Evolutionary conservation across 1,140 invertebrate genomes (phyloP).

Genomic region (Heliconius himera): DNA sequence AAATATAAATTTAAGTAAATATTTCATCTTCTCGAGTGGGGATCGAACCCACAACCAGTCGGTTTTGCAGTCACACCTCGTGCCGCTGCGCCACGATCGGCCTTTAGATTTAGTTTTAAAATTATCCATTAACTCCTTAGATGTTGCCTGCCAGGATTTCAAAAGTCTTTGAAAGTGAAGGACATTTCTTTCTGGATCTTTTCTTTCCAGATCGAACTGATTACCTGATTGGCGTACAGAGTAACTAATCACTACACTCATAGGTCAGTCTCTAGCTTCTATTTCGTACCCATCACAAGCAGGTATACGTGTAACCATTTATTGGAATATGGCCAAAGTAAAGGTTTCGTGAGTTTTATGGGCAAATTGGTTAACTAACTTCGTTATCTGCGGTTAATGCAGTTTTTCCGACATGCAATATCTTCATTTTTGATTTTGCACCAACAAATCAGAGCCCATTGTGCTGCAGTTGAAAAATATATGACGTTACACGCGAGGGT

Average conservation of each 20-base stretch:
- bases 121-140: too few relatives aligned
- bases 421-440: slow-evolving; percentile 20
- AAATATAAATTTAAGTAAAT: too few relatives aligned
- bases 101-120: too few relatives aligned
- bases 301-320: neutral
- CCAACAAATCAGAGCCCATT: neutral
- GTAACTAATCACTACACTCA: neutral
- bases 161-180: neutral
- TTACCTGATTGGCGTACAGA: neutral
- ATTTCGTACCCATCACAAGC: neutral
- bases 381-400: slow-evolving; percentile 29
- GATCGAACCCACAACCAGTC: too few relatives aligned
- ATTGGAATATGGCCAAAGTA: too few relatives aligned
- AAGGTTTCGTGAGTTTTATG: neutral
- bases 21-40: too few relatives aligned
- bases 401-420: slow-evolving; percentile 19
- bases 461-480: neutral
- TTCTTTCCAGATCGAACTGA: neutral
- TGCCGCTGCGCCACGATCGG: too few relatives aligned
- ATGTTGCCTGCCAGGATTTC: neutral
- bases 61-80: too few relatives aligned
- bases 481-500: neutral
- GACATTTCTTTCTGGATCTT: neutral
- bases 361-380: slow-evolving; percentile 22
- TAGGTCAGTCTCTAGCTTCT: neutral